These are phyloP conservation scores for Chrysolina americana DNA, from an alignment of 2,888 invertebrate species.

Conservation along the genomic window DNA sequence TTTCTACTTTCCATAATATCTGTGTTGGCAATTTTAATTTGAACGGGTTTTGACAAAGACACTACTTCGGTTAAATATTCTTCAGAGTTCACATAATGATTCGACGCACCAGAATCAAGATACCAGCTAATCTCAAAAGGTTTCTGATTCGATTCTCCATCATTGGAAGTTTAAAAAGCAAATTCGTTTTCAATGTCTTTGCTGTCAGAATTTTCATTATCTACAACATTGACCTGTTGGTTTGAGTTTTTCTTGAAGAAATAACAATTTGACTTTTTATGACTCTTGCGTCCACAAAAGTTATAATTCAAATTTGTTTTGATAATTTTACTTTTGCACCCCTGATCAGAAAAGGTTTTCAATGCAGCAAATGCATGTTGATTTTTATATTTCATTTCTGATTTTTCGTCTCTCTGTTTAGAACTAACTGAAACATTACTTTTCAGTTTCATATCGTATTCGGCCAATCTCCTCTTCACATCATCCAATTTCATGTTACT, in stretches of 20 bases:
- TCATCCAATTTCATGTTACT: neutral
- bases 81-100: conserved; percentile 14
- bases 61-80: neutral
- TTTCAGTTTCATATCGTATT: neutral
- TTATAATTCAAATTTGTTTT: neutral
- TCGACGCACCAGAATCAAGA: conserved; percentile 1
- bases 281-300: neutral
- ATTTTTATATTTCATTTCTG: neutral
- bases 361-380: neutral
- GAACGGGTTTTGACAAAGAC: conserved; percentile 12
- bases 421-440: neutral
- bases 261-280: neutral
- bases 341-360: neutral
- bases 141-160: neutral
- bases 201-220: neutral
- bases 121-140: neutral
- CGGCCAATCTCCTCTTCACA: neutral
- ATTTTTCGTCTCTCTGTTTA: neutral
- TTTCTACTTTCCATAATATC: conserved; percentile 2
- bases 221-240: neutral
- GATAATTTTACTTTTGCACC: neutral
- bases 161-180: neutral
- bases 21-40: neutral
- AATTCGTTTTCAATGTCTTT: neutral
- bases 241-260: neutral